Evolutionary conservation across 2,888 invertebrate species (phyloP), one percentile per base, ranked within the genome.

Genomic region (Anagyrus pseudococci): DNA sequence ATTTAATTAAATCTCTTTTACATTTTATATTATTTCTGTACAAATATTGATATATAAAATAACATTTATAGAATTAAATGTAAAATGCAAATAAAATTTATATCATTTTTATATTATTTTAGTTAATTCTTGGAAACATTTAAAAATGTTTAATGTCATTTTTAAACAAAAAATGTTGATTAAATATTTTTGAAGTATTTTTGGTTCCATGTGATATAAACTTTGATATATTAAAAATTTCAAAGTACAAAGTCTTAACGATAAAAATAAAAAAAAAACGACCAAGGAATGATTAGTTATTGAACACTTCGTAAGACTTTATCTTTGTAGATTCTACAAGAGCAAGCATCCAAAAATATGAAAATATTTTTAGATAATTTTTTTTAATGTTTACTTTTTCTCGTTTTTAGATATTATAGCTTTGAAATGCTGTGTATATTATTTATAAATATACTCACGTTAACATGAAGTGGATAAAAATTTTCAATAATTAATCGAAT

Each of bases 31-130:
- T 72, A 71, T 73, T 47, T 73, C 71, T 79, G 75, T 79, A 80
- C 79, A 80, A 79, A 79, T 79, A 80, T 79, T 73, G 77, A 76
- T 79, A 80, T 80, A 79, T 78, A 80, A 79, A 79, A 79, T 79
- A 78, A 70, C 70, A 37, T 15, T 76, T 70, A 69, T 77, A 68
- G 68, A 74, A 71, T 68, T 58, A 70, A 69, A 73, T 72, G 69
- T 69, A 69, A 70, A 65, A 69, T 69, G 61, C 66, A 64, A 66
- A 68, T 68, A 70, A 66, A 64, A 67, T 55, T 43, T 41, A 19
- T 41, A 40, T 23, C 40, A 48, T 50, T 10, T 41, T 29, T 29
- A 49, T 29, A 46, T 22, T 1, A 20, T 20, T 46, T 46, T 46
- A 8, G 2, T 43, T n/a, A 43, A 1, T 43, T 4, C 43, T 4